Conservation (phyloP, 2,888 invertebrate genomes). For the Polyploca ridens region DNA sequence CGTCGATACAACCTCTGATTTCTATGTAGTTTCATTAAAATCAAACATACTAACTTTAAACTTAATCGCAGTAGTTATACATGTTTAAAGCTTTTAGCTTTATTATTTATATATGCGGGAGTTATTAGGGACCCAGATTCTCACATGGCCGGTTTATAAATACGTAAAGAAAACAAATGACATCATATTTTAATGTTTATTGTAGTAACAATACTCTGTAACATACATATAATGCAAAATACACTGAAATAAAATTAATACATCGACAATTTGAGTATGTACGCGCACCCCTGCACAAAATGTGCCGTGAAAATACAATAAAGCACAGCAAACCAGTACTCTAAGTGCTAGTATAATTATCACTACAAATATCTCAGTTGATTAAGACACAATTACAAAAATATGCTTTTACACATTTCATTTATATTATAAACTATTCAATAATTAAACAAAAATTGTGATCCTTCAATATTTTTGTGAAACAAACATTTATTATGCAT, state of each 20-base stretch:
- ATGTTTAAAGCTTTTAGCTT: no score
- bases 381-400: constrained; percentile 10
- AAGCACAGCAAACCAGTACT: constrained; percentile 8
- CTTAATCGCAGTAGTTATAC: no score
- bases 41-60: no score
- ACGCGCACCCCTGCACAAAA: constrained; percentile 48
- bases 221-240: constrained; percentile 70
- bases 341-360: background rate
- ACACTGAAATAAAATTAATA: constrained; percentile 52
- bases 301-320: constrained; percentile 27
- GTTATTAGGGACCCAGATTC: no score
- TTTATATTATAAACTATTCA: constrained; percentile 18
- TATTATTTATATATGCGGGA: no score
- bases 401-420: constrained; percentile 22
- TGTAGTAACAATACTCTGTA: constrained; percentile 78
- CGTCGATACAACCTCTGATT: no score
- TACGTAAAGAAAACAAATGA: constrained; percentile 21
- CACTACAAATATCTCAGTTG: constrained; percentile 2
- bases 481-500: constrained; percentile 36
- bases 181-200: constrained; percentile 63
- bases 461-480: constrained; percentile 29
- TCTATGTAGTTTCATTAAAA: no score
- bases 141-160: background rate
- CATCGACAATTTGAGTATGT: constrained; percentile 35
- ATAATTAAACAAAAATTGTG: constrained; percentile 32